These are phyloP conservation scores for Oriolus oriolus DNA, from an alignment of 2,113 vertebrate genomes.

Conservation along the genomic window DNA sequence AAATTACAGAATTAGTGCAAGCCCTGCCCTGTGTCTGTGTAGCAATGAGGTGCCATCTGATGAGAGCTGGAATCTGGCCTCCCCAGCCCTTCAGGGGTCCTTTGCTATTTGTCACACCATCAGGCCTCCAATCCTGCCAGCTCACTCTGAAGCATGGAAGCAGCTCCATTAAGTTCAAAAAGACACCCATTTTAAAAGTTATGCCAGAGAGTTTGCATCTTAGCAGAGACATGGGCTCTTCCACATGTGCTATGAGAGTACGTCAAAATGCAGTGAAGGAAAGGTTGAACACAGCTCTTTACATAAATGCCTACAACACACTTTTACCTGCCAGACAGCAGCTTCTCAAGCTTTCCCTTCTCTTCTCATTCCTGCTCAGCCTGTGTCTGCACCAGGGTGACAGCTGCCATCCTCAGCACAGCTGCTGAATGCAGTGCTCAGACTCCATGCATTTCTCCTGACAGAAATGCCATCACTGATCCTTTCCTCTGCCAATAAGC, in stretches of 20 bases:
- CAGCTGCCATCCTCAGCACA: background rate
- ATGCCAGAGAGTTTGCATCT: background rate
- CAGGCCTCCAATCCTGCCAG: background rate
- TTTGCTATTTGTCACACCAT: background rate
- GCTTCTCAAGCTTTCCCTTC: background rate
- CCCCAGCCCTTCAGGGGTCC: background rate
- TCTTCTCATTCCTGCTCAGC: background rate
- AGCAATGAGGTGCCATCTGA: background rate
- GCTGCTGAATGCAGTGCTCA: background rate
- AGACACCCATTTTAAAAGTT: background rate
- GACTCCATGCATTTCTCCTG: background rate
- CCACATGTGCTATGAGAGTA: background rate
- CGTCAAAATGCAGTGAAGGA: background rate
- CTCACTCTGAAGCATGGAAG: background rate
- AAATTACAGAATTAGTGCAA: constrained; percentile 14
- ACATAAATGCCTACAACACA: background rate
- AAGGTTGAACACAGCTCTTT: background rate
- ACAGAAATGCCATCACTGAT: background rate
- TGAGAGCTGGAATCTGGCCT: background rate
- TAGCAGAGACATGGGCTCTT: background rate
- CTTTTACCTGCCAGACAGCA: background rate
- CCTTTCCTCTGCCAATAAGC: background rate
- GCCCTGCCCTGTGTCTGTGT: background rate
- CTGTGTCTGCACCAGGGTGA: background rate
- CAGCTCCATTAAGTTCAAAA: background rate